Base-by-base conservation (phyloP, 1,140 invertebrate genomes). In the Euborellia annulipes region DNA sequence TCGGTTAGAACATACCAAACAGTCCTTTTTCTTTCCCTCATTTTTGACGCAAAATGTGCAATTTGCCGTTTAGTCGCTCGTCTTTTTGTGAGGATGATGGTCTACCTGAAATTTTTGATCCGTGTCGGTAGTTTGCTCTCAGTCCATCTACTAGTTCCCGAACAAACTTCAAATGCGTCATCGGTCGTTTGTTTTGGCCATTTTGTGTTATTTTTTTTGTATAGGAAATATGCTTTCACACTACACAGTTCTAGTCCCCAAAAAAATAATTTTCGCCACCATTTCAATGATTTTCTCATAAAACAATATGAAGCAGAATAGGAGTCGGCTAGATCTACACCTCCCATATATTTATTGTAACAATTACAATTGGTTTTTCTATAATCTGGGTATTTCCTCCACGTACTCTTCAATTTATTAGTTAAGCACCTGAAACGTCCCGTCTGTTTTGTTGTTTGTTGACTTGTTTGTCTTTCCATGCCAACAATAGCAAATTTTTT, bases 261-360 rank as follows among this genome's bases (percentile, higher is more conserved):
- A 48, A 51, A 51, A 54, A 20, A 53, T 42, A 46, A 37, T 43
- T 51, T 54, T 2, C 50, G 41, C 50, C 52, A 54, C 48, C 50
- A 54, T 49, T 55, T 54, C 3, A 54, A 45, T 4, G 46, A 52
- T 45, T 55, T 54, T 38, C 41, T 23, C 47, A 27, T 4, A 27
- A 27, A 27, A 27, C 23, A 27, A 27, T 27, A 27, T 27, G 23
- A 27, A 4, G 23, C 23, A 6, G 23, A 27, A 50, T 54, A 51
- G 36, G 54, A 47, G 27, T 55, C 50, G 9, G 52, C 49, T 41
- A 41, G 38, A 41, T 55, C 50, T 9, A 55, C 50, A 23, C 47
- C 50, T 37, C 45, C 47, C 52, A 55, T 55, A 53, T 45, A 45
- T 45, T 45, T 36, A 36, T 36, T 45, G 36, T 45, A 45, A 53